Percentiles rank a stretch among this genome's conserved stretches.
Evolutionary conservation across 1,140 invertebrate genomes (phyloP).

Genomic region (Caenorhabditis briggsae): DNA sequence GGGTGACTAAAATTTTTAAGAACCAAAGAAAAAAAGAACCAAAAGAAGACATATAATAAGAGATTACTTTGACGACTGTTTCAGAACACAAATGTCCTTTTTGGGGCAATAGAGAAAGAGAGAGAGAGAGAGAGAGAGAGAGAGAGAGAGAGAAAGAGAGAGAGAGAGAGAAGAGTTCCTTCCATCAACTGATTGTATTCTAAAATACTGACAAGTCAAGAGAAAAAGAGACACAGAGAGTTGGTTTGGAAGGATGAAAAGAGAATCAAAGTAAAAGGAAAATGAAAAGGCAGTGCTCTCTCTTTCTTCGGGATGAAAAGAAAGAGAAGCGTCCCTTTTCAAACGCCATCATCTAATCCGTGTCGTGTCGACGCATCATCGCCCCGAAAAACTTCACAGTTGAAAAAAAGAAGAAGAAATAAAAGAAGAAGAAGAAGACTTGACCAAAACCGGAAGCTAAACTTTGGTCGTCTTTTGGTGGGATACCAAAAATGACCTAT

Average conservation of each 20-base stretch:
- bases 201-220: too few relatives aligned
- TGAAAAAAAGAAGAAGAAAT: too few relatives aligned
- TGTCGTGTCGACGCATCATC: conserved; percentile 38
- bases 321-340: not conserved
- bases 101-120: not conserved
- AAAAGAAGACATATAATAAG: not conserved
- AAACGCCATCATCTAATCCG: conserved; percentile 20
- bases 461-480: conserved; percentile 14
- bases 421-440: not conserved
- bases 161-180: not conserved
- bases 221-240: not conserved
- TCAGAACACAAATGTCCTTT: not conserved
- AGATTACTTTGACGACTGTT: not conserved
- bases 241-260: not conserved
- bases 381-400: too few relatives aligned
- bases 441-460: conserved; percentile 20
- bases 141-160: not conserved
- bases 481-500: conserved; percentile 16
- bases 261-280: not conserved
- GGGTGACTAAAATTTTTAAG: too few relatives aligned
- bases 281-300: not conserved
- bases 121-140: not conserved
- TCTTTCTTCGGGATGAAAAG: conserved; percentile 2
- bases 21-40: not conserved
- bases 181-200: conserved; percentile 24